Conservation (phyloP, 2,888 invertebrate species). For the Amiota minor region DNA sequence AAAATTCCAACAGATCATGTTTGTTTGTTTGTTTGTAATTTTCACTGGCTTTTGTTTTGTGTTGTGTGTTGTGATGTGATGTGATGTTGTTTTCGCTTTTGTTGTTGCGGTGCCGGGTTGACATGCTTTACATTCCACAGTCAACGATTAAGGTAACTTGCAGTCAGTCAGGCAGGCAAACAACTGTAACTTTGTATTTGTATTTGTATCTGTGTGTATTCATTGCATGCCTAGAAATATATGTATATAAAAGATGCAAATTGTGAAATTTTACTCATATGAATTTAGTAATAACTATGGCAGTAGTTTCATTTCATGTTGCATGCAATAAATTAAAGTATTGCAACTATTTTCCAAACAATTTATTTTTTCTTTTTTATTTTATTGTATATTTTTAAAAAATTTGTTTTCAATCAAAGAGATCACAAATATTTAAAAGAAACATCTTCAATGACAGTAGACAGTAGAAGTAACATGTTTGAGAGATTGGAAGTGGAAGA, state of each 20-base stretch:
- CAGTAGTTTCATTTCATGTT: no score
- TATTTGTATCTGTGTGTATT: conserved; percentile 22
- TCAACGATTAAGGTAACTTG: conserved; percentile 26
- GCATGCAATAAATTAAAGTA: no score
- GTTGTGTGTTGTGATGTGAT: conserved; percentile 36
- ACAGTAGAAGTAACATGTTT: no score
- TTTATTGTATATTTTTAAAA: no score
- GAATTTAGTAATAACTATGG: no score
- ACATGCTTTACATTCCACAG: conserved; percentile 62
- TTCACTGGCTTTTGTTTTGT: conserved; percentile 55
- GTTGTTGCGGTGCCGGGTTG: conserved; percentile 41
- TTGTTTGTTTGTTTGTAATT: conserved; percentile 60
- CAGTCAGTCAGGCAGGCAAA: conserved; percentile 32
- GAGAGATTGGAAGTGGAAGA: no score
- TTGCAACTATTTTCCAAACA: no score
- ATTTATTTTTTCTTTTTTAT: no score
- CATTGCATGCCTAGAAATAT: neutral
- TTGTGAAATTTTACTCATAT: conserved; percentile 9
- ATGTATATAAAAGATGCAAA: conserved; percentile 13
- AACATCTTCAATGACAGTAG: no score
- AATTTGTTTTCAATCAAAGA: no score
- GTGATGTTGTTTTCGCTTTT: neutral
- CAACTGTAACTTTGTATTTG: conserved; percentile 40
- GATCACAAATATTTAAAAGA: no score
- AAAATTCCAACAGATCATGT: conserved; percentile 24